Evolutionary conservation across 30 jellyfish, hydroid and myxozoan species (phyloP).

Genomic region (Hydractinia echinata): DNA sequence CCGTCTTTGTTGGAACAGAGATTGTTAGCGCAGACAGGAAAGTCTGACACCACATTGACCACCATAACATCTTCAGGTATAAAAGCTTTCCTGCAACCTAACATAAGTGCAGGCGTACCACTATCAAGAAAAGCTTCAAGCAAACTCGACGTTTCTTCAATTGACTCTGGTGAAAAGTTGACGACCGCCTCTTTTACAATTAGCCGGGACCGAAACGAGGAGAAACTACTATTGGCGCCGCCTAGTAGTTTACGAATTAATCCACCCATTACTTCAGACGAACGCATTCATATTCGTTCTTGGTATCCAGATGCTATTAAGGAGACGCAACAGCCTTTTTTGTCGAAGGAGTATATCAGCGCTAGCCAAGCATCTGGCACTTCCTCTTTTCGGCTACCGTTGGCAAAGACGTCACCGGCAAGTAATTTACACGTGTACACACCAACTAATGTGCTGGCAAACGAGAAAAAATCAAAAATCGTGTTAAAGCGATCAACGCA

Average conservation of each 20-base stretch:
- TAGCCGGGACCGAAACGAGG: neutral
- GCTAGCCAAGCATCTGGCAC: neutral
- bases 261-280: conserved; percentile 1
- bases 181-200: conserved; percentile 5
- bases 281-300: neutral
- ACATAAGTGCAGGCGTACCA: neutral
- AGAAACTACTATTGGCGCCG: neutral
- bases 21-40: neutral
- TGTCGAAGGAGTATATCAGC: neutral
- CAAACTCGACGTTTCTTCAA: neutral
- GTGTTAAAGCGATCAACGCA: conserved; percentile 11
- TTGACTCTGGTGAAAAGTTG: neutral
- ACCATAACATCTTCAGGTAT: neutral
- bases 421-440: conserved; percentile 15
- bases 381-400: conserved; percentile 5
- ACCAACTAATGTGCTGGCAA: neutral
- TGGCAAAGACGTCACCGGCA: neutral
- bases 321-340: conserved; percentile 2
- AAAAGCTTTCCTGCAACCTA: neutral
- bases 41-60: neutral
- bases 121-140: neutral
- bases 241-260: neutral
- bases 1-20: conserved; percentile 14
- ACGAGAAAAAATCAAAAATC: neutral
- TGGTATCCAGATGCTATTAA: neutral